A percentile compares a stretch with the other conserved stretches of the same genome.
phyloP scores from a whole-genome alignment of 2,797 vertebrate genomes.

The Natrix natrix region DNA sequence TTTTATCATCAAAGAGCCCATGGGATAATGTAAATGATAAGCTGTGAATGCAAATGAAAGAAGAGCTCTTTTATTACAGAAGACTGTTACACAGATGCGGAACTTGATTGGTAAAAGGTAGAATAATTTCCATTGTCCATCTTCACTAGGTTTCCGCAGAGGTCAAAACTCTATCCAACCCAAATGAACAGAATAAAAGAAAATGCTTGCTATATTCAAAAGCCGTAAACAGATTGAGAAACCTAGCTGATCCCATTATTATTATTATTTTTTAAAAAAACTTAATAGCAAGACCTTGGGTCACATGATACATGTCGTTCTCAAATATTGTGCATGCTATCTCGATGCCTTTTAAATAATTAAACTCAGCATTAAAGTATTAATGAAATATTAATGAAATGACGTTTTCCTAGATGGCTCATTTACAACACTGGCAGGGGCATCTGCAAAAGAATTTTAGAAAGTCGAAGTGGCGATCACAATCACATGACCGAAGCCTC shows the following conservation, averaged over 20 bases:
- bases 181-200: too few species aligned
- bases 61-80: background rate
- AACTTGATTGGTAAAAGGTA: background rate
- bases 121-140: background rate
- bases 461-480: background rate
- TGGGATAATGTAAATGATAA: conserved; percentile 5
- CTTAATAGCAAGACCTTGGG: background rate
- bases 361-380: background rate
- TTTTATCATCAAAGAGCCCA: conserved; percentile 7
- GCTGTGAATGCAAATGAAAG: conserved; percentile 2
- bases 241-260: background rate
- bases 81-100: background rate
- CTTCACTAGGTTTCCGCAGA: background rate
- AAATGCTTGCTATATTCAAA: background rate
- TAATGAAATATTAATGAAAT: background rate
- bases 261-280: background rate
- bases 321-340: conserved; percentile 1
- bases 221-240: background rate
- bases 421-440: background rate
- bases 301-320: background rate
- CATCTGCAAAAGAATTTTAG: background rate
- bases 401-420: background rate
- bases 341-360: conserved; percentile 18
- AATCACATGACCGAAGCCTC: background rate
- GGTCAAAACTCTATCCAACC: background rate